Evolutionary conservation across 2,888 invertebrate genomes (phyloP).

Genomic region (Oegoconia quadripuncta): DNA sequence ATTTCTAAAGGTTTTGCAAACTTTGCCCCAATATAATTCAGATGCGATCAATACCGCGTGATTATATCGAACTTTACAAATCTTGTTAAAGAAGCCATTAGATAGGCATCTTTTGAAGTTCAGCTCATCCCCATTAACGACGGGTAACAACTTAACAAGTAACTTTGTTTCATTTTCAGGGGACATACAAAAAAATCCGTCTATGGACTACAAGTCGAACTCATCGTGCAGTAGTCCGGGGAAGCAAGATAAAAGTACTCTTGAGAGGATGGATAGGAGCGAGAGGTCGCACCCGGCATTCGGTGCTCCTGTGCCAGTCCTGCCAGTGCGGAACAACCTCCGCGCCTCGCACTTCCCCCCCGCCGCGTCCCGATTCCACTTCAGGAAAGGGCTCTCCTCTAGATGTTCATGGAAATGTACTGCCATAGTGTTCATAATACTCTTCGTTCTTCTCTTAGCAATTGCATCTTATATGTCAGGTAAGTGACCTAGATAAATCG

Average conservation of each 20-base stretch:
- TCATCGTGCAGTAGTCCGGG: constrained; percentile 93
- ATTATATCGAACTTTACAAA: constrained; percentile 4
- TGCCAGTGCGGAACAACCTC: constrained; percentile 86
- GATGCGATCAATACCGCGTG: constrained; percentile 8
- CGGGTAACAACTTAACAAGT: neutral
- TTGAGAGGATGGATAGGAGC: constrained; percentile 75
- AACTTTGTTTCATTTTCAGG: constrained; percentile 78
- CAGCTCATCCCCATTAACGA: constrained; percentile 3
- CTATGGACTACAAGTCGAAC: constrained; percentile 92
- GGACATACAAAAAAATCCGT: constrained; percentile 91
- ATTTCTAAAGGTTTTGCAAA: constrained; percentile 1
- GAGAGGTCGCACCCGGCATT: constrained; percentile 82
- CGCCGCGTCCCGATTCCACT: constrained; percentile 87
- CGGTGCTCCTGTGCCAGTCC: constrained; percentile 85
- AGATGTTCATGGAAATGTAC: constrained; percentile 96
- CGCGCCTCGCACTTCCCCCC: constrained; percentile 86
- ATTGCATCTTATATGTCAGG: constrained; percentile 93
- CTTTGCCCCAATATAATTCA: constrained; percentile 2
- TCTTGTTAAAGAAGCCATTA: constrained; percentile 12
- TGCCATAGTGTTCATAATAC: constrained; percentile 91
- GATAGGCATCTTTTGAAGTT: constrained; percentile 6
- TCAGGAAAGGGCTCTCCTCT: constrained; percentile 91
- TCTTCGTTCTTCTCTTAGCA: constrained; percentile 89
- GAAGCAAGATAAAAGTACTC: constrained; percentile 76
- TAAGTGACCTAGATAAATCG: no score